These are phyloP conservation scores for Microplitis demolitor DNA, from an alignment of 1,140 invertebrate species.

Conservation along the genomic window DNA sequence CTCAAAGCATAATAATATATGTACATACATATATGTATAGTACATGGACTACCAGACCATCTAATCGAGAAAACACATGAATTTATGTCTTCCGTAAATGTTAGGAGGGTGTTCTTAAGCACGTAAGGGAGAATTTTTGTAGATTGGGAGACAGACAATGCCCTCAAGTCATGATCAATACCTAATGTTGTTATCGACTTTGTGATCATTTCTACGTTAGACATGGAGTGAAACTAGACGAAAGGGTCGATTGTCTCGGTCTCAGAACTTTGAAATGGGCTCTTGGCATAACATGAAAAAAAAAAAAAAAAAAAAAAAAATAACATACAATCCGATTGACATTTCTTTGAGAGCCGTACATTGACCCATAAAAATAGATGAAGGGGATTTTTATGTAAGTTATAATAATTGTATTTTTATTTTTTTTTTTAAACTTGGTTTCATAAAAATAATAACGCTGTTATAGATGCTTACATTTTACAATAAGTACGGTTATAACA, in stretches of 20 bases:
- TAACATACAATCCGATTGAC: background rate
- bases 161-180: background rate
- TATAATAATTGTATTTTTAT: background rate
- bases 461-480: background rate
- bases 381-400: background rate
- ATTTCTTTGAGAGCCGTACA: background rate
- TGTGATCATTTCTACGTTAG: background rate
- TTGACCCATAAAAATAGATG: slow-evolving; percentile 5
- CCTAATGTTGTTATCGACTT: background rate
- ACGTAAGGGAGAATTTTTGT: background rate
- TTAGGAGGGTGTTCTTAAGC: background rate
- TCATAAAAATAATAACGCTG: background rate
- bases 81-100: slow-evolving; percentile 29
- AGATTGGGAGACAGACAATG: background rate
- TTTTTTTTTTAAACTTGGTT: background rate
- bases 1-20: slow-evolving; percentile 1
- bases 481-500: too few relatives aligned
- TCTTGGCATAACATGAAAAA: background rate
- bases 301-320: background rate
- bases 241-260: background rate
- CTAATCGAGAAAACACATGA: background rate
- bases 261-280: slow-evolving; percentile 3
- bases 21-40: background rate
- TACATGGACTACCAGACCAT: background rate
- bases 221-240: background rate